Evolutionary conservation across 2,113 vertebrate species (phyloP).

Genomic region (Tragelaphus strepsiceros): DNA sequence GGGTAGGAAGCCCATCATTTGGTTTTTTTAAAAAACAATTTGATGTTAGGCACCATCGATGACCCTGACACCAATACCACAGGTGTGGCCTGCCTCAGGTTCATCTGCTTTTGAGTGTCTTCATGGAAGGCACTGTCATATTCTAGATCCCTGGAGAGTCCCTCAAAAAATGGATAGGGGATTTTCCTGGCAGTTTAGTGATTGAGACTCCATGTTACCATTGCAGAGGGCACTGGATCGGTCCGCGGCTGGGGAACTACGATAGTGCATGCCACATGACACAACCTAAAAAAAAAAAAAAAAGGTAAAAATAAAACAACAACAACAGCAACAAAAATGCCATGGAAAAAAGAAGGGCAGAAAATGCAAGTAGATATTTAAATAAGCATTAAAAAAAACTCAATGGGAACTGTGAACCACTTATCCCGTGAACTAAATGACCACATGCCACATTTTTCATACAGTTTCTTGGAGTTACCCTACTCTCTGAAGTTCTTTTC

Average conservation of each 20-base stretch:
- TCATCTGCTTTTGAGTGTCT: neutral
- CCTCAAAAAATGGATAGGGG: neutral
- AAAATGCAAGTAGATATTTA: neutral
- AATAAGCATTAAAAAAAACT: neutral
- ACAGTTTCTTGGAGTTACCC: neutral
- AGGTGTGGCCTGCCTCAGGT: neutral
- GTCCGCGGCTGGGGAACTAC: neutral
- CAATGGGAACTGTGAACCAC: no score
- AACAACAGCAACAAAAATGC: neutral
- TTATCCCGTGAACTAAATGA: neutral
- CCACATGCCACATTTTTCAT: neutral
- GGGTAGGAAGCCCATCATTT: neutral
- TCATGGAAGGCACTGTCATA: accelerated
- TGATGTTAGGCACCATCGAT: neutral
- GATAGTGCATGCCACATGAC: neutral
- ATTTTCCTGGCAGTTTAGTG: neutral
- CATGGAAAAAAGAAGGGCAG: neutral
- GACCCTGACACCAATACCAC: neutral
- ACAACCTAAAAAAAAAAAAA: neutral
- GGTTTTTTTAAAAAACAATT: neutral
- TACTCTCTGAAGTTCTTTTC: neutral
- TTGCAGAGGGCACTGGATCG: neutral
- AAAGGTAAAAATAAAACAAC: neutral
- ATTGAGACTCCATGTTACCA: neutral
- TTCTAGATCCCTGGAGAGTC: neutral